A percentile compares a stretch with the other conserved stretches of the same genome.
phyloP scores from a whole-genome alignment of 2,113 vertebrate species.

The Collichthys lucidus region DNA sequence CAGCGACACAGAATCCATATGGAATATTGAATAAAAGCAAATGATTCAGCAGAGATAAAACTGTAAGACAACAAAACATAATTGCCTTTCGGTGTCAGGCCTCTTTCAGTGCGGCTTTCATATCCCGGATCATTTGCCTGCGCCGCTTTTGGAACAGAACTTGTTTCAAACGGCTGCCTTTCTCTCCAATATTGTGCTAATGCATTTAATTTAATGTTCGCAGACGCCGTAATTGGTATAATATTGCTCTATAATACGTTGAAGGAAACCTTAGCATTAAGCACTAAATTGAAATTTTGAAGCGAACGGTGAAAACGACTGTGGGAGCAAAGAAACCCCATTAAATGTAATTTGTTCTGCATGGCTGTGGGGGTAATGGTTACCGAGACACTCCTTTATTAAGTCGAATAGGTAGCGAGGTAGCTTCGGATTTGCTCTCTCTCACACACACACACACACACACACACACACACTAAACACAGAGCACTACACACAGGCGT shows the following conservation, averaged over 20 bases:
- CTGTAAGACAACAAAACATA: constrained; percentile 73
- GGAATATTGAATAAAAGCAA: constrained; percentile 52
- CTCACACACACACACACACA: constrained; percentile 17
- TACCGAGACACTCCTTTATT: constrained; percentile 88
- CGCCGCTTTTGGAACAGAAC: constrained; percentile 77
- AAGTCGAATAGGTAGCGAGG: constrained; percentile 90
- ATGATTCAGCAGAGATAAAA: constrained; percentile 63
- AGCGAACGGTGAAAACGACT: constrained; percentile 92
- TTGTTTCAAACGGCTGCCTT: constrained; percentile 85
- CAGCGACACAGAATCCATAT: constrained; percentile 55
- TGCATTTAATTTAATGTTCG: constrained; percentile 92
- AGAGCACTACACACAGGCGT: constrained; percentile 17
- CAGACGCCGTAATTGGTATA: constrained; percentile 90
- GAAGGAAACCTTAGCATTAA: constrained; percentile 91
- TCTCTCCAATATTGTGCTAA: constrained; percentile 88
- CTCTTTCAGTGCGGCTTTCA: constrained; percentile 57
- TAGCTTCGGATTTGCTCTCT: constrained; percentile 57
- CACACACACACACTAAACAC: constrained; percentile 30
- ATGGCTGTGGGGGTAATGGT: constrained; percentile 93
- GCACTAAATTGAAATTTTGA: constrained; percentile 97
- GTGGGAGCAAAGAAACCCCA: constrained; percentile 91
- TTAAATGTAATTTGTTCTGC: constrained; percentile 99
- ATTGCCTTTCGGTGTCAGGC: constrained; percentile 63
- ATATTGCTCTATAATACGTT: constrained; percentile 90
- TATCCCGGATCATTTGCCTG: constrained; percentile 72